Evolutionary conservation across 2,797 vertebrate genomes (phyloP).

Genomic region (Hyperoplus immaculatus): DNA sequence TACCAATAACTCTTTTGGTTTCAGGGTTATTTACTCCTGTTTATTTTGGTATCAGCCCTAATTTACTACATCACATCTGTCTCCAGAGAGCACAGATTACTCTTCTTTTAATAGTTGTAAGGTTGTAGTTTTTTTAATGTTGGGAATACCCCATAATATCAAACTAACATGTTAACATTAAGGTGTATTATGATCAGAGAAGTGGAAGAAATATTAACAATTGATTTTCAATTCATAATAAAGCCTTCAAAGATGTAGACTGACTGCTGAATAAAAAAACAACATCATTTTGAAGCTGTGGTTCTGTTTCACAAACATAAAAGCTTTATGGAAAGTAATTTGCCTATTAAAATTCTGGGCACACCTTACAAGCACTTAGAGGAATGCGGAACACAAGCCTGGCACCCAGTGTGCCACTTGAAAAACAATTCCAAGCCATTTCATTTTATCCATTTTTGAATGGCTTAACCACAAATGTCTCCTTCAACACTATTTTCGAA

Average conservation of each 20-base stretch:
- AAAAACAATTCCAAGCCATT: not conserved
- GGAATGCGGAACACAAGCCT: not conserved
- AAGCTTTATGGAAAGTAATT: not conserved
- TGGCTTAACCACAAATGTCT: not conserved
- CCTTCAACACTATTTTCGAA: not conserved
- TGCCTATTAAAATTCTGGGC: not conserved
- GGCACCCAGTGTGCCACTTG: not conserved
- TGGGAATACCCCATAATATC: not conserved
- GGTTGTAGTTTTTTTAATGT: not conserved
- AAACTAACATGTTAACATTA: not conserved
- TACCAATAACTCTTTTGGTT: constrained; percentile 18
- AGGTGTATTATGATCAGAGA: constrained; percentile 9
- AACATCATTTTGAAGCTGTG: not conserved
- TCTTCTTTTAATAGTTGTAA: not conserved
- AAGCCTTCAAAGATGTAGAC: not conserved
- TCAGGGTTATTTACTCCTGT: not conserved
- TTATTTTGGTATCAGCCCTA: constrained; percentile 27
- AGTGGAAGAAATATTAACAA: not conserved
- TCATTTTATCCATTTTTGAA: constrained; percentile 4
- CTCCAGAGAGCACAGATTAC: not conserved
- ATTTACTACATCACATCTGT: constrained; percentile 24
- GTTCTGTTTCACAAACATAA: constrained; percentile 16
- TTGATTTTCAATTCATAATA: not conserved
- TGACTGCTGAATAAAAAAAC: not conserved
- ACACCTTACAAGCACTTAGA: not conserved